Conservation (phyloP, 2,797 vertebrate genomes). For the Vipera ursinii region DNA sequence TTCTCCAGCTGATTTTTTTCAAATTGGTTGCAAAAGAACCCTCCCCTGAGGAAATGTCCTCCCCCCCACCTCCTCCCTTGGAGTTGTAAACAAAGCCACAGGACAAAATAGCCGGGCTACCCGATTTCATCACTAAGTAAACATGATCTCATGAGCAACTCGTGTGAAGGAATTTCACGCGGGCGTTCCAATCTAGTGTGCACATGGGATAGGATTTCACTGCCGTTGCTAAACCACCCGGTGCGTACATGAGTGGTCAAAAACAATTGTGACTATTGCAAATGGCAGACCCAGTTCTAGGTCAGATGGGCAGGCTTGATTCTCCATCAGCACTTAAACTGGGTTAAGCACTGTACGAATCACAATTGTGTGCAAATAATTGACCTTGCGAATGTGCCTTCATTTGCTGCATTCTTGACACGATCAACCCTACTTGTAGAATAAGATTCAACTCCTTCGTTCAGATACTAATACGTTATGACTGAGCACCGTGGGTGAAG, state of each 20-base stretch:
- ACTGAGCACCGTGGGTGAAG: not conserved
- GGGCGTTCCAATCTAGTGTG: not conserved
- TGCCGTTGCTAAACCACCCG: not conserved
- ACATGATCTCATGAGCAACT: not conserved
- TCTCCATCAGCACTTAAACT: not conserved
- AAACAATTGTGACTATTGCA: not conserved
- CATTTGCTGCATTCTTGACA: not conserved
- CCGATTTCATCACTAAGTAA: not conserved
- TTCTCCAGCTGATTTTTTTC: not conserved
- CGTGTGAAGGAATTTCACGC: not conserved
- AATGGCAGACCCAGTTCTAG: not conserved
- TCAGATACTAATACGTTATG: not conserved
- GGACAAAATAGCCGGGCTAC: not conserved
- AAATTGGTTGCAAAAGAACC: not conserved
- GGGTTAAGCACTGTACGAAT: not conserved
- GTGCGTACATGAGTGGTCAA: not conserved
- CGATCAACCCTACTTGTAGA: not conserved
- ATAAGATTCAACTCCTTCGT: not conserved
- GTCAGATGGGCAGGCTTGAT: not conserved
- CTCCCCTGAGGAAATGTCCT: not conserved
- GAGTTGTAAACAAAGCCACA: not conserved
- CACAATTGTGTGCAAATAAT: not conserved
- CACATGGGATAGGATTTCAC: not conserved
- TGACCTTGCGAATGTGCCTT: not conserved
- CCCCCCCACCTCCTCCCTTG: fast-evolving